These are phyloP conservation scores for Leucoraja erinaceus DNA, from an alignment of 2,113 vertebrate species.

Conservation along the genomic window DNA sequence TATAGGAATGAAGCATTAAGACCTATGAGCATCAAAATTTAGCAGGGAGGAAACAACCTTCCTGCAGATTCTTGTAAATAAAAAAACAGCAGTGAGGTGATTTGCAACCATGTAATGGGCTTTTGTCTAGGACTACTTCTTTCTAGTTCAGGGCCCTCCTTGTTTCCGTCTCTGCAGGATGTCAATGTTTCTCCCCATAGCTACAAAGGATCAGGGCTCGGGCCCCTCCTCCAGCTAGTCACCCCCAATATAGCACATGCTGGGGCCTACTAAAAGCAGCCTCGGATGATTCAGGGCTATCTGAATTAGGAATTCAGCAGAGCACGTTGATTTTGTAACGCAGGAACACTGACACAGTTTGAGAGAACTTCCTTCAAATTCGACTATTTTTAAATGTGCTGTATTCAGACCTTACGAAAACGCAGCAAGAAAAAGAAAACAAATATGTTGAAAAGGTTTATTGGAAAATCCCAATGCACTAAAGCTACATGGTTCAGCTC, in stretches of 20 bases:
- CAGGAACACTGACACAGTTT: slow-evolving; percentile 45
- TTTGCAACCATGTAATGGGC: slow-evolving; percentile 93
- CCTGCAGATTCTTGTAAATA: slow-evolving; percentile 64
- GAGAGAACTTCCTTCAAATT: slow-evolving; percentile 48
- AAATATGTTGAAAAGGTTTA: background rate
- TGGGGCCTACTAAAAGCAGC: slow-evolving; percentile 56
- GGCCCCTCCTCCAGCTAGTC: slow-evolving; percentile 61
- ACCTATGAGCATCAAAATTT: slow-evolving; percentile 53
- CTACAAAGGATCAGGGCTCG: slow-evolving; percentile 67
- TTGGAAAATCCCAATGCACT: background rate
- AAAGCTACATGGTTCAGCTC: slow-evolving; percentile 37
- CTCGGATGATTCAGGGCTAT: slow-evolving; percentile 52
- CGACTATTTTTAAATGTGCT: background rate
- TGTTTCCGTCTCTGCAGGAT: slow-evolving; percentile 73
- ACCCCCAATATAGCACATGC: slow-evolving; percentile 61
- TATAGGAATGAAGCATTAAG: slow-evolving; percentile 41
- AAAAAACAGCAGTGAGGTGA: slow-evolving; percentile 81
- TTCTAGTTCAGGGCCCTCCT: slow-evolving; percentile 63
- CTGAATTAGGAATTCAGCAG: slow-evolving; percentile 50
- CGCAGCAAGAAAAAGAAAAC: slow-evolving; percentile 10
- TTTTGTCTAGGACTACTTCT: slow-evolving; percentile 74
- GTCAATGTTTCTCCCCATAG: slow-evolving; percentile 61
- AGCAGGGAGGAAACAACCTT: slow-evolving; percentile 63
- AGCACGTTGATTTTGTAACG: slow-evolving; percentile 50
- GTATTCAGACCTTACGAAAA: background rate